Conservation (phyloP, 2,797 vertebrate genomes). For the Dendrocincla fuliginosa region DNA sequence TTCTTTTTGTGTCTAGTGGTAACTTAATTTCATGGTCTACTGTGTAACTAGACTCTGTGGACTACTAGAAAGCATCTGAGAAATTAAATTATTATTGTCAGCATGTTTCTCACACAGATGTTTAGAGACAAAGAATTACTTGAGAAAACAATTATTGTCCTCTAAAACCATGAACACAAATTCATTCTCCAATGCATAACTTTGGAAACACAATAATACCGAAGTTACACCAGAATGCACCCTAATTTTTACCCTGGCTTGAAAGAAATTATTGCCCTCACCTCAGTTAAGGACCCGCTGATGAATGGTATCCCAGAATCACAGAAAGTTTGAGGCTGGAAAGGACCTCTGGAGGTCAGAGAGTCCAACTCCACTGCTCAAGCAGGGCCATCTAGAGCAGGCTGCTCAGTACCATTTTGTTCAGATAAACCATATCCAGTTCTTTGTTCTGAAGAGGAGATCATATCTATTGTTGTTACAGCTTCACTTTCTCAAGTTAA, state of each 20-base stretch:
- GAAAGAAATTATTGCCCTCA: neutral
- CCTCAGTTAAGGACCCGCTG: neutral
- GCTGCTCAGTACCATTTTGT: neutral
- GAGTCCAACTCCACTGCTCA: neutral
- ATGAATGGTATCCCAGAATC: neutral
- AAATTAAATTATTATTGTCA: neutral
- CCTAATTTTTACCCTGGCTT: neutral
- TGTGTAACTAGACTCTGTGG: neutral
- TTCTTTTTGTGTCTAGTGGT: neutral
- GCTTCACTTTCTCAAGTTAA: too few relatives aligned
- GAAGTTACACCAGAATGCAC: neutral
- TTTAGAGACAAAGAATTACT: neutral
- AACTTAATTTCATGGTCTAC: constrained; percentile 42
- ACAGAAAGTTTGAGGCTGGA: neutral
- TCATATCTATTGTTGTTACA: too few relatives aligned
- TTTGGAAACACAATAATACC: neutral
- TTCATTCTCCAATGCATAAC: neutral
- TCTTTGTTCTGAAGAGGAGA: too few relatives aligned
- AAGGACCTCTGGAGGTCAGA: neutral
- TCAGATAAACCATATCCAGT: too few relatives aligned
- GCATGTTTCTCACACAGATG: neutral
- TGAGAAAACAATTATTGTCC: neutral
- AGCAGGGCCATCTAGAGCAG: neutral
- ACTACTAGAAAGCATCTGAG: neutral
- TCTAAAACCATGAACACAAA: neutral